phyloP scores from a whole-genome alignment of 2,113 vertebrate species.

The Capra hircus region DNA sequence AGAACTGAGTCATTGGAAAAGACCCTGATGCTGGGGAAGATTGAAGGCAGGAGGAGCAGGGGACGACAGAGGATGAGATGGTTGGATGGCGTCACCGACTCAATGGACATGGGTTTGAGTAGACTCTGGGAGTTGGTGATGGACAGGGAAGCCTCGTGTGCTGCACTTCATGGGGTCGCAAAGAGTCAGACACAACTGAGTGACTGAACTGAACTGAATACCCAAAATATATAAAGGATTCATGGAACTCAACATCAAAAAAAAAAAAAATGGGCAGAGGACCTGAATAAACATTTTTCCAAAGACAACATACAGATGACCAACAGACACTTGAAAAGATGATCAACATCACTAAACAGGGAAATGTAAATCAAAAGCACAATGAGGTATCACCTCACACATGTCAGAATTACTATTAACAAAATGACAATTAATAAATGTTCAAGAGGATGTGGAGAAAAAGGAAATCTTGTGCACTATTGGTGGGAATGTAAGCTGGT shows the following conservation, averaged over 20 bases:
- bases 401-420: not conserved
- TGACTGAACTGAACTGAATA: not conserved
- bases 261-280: not conserved
- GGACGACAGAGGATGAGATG: not conserved
- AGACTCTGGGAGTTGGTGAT: not conserved
- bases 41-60: not conserved
- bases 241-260: not conserved
- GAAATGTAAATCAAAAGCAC: not conserved
- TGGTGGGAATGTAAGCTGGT: not conserved
- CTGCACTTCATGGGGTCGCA: accelerated
- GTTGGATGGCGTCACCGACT: not conserved
- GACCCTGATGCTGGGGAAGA: not conserved
- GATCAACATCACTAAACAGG: not conserved
- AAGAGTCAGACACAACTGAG: not conserved
- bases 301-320: not conserved
- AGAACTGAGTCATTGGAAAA: not conserved
- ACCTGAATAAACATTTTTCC: not conserved
- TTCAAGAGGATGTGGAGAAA: not conserved
- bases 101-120: not conserved
- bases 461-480: not conserved
- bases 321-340: not conserved
- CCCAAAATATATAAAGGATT: not conserved
- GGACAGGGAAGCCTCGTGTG: not conserved
- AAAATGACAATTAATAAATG: not conserved
- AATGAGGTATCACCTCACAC: not conserved